A percentile compares a stretch with the other conserved stretches of the same genome.
Conservation (phyloP, 1,140 invertebrate genomes). For the Wiebesia pumilae region DNA sequence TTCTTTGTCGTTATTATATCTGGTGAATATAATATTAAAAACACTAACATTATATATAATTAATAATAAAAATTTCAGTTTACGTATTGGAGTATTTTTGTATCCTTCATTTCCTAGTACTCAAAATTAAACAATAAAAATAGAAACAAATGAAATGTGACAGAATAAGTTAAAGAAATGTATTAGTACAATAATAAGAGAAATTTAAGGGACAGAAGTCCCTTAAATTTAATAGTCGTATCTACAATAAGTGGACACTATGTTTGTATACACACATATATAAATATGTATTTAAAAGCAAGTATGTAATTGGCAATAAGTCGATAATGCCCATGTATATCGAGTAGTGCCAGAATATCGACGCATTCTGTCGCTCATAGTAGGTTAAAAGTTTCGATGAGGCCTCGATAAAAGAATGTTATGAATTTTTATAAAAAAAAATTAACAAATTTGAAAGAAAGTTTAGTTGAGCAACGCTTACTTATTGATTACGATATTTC, state of each 20-base stretch:
- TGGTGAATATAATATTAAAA: no score
- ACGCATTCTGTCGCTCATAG: conserved; percentile 41
- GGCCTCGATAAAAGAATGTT: conserved; percentile 18
- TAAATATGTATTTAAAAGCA: conserved; percentile 33
- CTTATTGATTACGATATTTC: no score
- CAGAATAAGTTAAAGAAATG: not conserved
- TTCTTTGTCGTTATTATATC: no score
- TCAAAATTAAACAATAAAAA: not conserved
- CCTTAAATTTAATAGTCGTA: conserved; percentile 54
- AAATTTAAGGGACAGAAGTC: not conserved
- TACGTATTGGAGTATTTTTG: no score
- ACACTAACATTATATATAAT: no score
- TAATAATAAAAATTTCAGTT: no score
- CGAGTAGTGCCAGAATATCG: conserved; percentile 54
- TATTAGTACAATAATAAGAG: not conserved
- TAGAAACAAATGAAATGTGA: not conserved
- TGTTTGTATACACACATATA: conserved; percentile 37
- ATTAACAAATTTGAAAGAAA: no score
- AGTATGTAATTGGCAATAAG: conserved; percentile 53
- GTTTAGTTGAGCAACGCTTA: no score
- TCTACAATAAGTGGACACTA: conserved; percentile 53
- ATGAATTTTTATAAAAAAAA: not conserved
- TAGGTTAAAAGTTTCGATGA: conserved; percentile 13
- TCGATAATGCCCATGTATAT: conserved; percentile 62
- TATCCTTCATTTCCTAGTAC: no score